Conservation (phyloP, 1,140 invertebrate genomes). For the Notospermus geniculatus region DNA sequence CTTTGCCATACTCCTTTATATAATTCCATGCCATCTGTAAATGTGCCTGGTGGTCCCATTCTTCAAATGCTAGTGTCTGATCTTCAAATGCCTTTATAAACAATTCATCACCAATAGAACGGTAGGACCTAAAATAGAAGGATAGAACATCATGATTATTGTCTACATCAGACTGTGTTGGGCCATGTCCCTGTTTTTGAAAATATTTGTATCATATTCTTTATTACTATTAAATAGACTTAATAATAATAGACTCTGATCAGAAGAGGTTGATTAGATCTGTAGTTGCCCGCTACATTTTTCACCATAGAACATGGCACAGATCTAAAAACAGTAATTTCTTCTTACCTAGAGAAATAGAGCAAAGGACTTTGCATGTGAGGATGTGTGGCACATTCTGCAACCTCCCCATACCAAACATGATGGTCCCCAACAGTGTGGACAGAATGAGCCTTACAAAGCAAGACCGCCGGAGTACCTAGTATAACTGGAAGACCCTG, state of each 20-base stretch:
- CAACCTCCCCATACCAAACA: slow-evolving; percentile 49
- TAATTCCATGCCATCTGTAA: slow-evolving; percentile 54
- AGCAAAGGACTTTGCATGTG: slow-evolving; percentile 40
- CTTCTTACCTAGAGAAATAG: slow-evolving; percentile 42
- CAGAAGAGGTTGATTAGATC: too few species aligned
- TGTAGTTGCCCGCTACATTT: not conserved
- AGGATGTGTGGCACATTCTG: slow-evolving; percentile 30
- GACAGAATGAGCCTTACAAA: slow-evolving; percentile 41
- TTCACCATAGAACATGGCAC: not conserved
- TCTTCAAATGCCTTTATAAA: slow-evolving; percentile 53
- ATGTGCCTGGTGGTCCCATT: slow-evolving; percentile 53
- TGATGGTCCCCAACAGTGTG: slow-evolving; percentile 47
- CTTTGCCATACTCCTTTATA: slow-evolving; percentile 42
- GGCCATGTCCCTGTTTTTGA: too few species aligned
- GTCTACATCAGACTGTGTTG: too few species aligned
- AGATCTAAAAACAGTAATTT: not conserved
- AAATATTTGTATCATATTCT: too few species aligned
- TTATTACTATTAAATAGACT: too few species aligned
- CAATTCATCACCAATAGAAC: slow-evolving; percentile 50
- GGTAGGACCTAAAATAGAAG: slow-evolving; percentile 50
- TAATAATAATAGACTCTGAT: too few species aligned
- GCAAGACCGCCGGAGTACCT: slow-evolving; percentile 42
- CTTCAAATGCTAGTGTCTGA: slow-evolving; percentile 46
- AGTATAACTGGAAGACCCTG: slow-evolving; percentile 46
- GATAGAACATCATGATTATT: too few species aligned